These are phyloP conservation scores for Troilus luridus DNA, from an alignment of 2,888 invertebrate species.

Conservation along the genomic window DNA sequence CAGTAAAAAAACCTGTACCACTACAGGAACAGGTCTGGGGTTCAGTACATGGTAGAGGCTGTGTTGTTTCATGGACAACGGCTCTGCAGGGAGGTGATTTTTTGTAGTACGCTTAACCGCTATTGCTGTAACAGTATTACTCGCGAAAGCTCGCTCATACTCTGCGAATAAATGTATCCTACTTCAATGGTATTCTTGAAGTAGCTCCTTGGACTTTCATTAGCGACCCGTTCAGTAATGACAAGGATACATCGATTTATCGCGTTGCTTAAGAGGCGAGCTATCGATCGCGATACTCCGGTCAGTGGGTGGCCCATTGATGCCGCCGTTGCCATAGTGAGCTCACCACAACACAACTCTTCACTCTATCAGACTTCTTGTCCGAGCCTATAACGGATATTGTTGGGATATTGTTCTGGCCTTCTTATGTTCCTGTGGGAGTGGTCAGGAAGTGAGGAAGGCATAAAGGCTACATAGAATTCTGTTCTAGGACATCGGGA, in stretches of 20 bases:
- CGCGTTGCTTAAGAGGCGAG: conserved; percentile 14
- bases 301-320: conserved; percentile 31
- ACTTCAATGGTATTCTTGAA: not conserved
- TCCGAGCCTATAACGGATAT: not conserved
- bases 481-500: not conserved
- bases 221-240: not conserved
- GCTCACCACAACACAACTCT: conserved; percentile 29
- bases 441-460: conserved; percentile 23
- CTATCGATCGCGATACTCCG: conserved; percentile 26
- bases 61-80: too few species aligned
- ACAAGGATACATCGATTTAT: conserved; percentile 20
- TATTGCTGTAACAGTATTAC: too few species aligned
- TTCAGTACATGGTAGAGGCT: too few species aligned
- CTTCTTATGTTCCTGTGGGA: not conserved
- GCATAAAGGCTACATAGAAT: not conserved
- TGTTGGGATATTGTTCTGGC: not conserved
- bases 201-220: not conserved
- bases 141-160: not conserved
- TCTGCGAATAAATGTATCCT: not conserved
- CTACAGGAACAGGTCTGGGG: too few species aligned
- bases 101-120: too few species aligned
- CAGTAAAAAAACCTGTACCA: too few species aligned
- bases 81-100: too few species aligned
- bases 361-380: conserved; percentile 13
- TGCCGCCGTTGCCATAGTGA: conserved; percentile 27